Base-by-base conservation (phyloP, 2,888 invertebrate species). In the Stratiomys singularior region DNA sequence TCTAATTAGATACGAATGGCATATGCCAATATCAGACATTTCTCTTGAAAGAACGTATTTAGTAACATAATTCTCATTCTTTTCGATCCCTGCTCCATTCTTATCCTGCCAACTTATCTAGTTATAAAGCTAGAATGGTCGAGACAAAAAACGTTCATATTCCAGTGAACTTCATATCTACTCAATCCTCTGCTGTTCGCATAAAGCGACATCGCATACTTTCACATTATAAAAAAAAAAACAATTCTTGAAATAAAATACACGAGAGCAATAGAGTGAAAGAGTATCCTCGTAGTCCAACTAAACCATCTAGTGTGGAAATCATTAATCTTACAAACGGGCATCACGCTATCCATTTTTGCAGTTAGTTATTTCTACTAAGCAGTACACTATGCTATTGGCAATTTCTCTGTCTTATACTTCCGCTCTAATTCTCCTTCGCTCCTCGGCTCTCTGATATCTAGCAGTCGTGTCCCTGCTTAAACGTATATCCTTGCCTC, bases 261-360 rank as follows among this genome's bases (percentile, higher is more conserved):
- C n/a, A n/a, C n/a, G n/a, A 9, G 37, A 37, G 5, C 37, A 5
- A 3, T 37, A 9, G 3, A 52, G 52, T 52, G 52, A 52, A 52
- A 52, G 52, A 52, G 15, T 4, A 4, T 52, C 37, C 37, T 37
- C 37, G 37, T 5, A 37, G 37, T 37, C 15, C 18, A n/a, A 52
- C 52, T 13, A 52, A 52, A 52, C 52, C 37, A 9, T 37, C 37
- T 9, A 37, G 9, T 37, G 37, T 37, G 52, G 52, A 52, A 3
- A 52, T 52, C 52, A 52, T 52, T 52, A 52, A 52, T 52, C 52
- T 52, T 52, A 9, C 18, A 18, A 52, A 52, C 52, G 52, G 52
- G 15, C 52, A 52, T 52, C 52, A 52, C 52, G 52, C 52, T 52
- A 52, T 52, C 52, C 52, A 52, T 4, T 37, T 37, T 37, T 9